These are phyloP conservation scores for Crypturellus undulatus DNA, from an alignment of 2,113 vertebrate species.

Conservation along the genomic window DNA sequence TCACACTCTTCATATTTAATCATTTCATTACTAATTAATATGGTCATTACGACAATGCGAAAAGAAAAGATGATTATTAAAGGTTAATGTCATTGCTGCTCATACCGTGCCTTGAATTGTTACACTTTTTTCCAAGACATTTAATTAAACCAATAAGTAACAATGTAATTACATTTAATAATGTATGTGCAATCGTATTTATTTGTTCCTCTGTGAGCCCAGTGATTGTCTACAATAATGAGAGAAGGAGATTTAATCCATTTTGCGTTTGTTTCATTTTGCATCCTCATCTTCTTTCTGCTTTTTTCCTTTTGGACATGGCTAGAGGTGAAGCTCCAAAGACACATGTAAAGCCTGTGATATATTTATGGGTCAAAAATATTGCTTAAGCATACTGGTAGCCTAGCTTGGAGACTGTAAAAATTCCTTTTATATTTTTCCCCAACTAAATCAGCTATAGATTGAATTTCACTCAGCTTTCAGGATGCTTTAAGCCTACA, in stretches of 20 bases:
- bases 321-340: not conserved
- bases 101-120: constrained; percentile 53
- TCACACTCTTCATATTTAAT: constrained; percentile 65
- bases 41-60: constrained; percentile 37
- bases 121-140: constrained; percentile 51
- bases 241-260: not conserved
- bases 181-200: constrained; percentile 37
- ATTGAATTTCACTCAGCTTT: not conserved
- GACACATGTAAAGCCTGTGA: not conserved
- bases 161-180: constrained; percentile 73
- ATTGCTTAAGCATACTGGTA: not conserved
- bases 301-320: not conserved
- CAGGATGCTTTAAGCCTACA: not conserved
- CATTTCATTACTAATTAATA: constrained; percentile 74
- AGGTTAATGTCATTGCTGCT: constrained; percentile 68
- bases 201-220: constrained; percentile 50
- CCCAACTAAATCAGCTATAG: not conserved
- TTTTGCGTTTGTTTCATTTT: not conserved
- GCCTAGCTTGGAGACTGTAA: not conserved
- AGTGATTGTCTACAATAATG: not conserved
- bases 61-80: constrained; percentile 73
- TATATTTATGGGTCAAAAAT: not conserved
- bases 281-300: not conserved
- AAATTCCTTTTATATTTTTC: not conserved
- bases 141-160: constrained; percentile 75